Base-by-base conservation (phyloP, 2,888 invertebrate species). In the Volucella inanis region DNA sequence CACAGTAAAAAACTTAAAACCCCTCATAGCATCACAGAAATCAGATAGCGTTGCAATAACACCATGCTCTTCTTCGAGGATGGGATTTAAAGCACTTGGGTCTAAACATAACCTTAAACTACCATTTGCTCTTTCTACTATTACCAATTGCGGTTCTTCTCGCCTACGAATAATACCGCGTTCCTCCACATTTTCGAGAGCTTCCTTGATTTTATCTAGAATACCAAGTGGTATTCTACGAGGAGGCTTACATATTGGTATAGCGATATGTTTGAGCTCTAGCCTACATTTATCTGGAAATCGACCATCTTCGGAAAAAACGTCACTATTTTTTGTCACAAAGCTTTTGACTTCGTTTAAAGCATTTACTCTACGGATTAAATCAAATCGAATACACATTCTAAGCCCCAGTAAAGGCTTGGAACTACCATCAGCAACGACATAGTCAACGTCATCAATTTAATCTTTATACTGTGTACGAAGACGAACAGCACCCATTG, bases 11-110 rank as follows among this genome's bases (percentile, higher is more conserved):
- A 79, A 64, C 18, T 59, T 85, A 71, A 88, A 84, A 68, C 70
- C 80, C 64, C 86, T 64, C 81, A 87, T 52, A 70, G 87, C 79
- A 70, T 81, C 67, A 67, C 85, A 39, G 74, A 87, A 49, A 75
- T 88, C 88, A 68, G 88, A 78, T 52, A 89, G 50, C 70, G 87
- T 87, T 52, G 87, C 84, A 39, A 88, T 88, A 54, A 77, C 57
- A 77, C 86, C 76, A 61, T 88, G 79, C 75, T 88, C 72, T 75
- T 86, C 57, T 79, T 81, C 52, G 18, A 18, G 18, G 18, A 1
- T 18, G 18, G 18, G 2, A 18, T 1, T 18, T 2, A 18, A 18
- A 18, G 18, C 18, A 18, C 18, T 18, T 18, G 18, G 18, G 18
- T 18, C 1, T 18, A 18, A 18, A 1, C 18, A 18, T 18, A 18